Percentiles rank a stretch among this genome's conserved stretches.
Evolutionary conservation across 2,113 vertebrate genomes (phyloP).

Genomic region (Barnardius zonarius): DNA sequence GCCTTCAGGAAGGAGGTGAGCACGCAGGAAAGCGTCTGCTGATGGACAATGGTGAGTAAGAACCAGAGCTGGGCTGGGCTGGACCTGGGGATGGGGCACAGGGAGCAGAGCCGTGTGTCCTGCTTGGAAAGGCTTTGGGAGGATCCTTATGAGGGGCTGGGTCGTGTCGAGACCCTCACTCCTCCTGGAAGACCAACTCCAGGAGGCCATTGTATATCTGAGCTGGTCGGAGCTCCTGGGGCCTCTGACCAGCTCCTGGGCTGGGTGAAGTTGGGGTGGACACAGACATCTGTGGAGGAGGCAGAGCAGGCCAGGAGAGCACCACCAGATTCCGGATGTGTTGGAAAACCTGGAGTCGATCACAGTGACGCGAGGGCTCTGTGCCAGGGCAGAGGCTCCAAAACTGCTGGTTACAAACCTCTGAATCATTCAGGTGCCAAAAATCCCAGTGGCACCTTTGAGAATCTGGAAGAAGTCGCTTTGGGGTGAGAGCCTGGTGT

Average conservation of each 20-base stretch:
- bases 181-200: background rate
- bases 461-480: background rate
- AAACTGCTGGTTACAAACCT: background rate
- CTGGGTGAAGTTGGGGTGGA: background rate
- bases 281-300: background rate
- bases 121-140: background rate
- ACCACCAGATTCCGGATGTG: background rate
- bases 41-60: slow-evolving; percentile 59
- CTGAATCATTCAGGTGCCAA: background rate
- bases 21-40: background rate
- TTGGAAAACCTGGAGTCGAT: background rate
- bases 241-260: background rate
- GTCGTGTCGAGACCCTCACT: background rate
- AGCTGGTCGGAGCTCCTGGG: background rate
- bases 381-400: background rate
- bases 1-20: background rate
- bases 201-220: background rate
- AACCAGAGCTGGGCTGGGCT: background rate
- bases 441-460: background rate
- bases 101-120: accelerated
- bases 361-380: background rate
- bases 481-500: background rate
- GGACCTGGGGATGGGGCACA: accelerated
- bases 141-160: background rate
- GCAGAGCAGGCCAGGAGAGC: background rate